Evolutionary conservation across 2,888 invertebrate species (phyloP).

Genomic region (Heliconius ethilla): DNA sequence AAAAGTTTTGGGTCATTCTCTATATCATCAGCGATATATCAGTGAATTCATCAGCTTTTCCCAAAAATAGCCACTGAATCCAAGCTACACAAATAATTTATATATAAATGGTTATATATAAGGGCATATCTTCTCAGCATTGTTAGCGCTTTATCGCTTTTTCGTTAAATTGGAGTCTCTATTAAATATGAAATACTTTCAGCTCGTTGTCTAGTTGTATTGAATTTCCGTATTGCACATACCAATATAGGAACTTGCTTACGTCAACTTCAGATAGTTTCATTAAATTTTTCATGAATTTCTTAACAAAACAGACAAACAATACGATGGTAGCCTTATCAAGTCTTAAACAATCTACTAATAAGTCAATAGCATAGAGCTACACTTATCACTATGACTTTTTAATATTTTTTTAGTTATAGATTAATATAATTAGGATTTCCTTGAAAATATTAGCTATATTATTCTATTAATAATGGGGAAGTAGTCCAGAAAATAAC

Average conservation of each 20-base stretch:
- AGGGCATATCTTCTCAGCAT: background rate
- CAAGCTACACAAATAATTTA: no score
- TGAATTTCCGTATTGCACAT: background rate
- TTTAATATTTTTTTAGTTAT: background rate
- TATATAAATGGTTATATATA: background rate
- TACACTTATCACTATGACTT: background rate
- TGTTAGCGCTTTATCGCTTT: no score
- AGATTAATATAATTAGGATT: background rate
- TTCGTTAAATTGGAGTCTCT: background rate
- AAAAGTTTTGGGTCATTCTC: conserved; percentile 1
- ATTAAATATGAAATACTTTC: background rate
- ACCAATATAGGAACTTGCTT: background rate
- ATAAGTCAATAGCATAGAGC: background rate
- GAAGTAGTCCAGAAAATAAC: conserved; percentile 6
- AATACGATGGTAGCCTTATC: no score
- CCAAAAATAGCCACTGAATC: background rate
- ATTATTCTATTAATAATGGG: background rate
- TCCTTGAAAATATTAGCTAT: background rate
- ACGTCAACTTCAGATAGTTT: background rate
- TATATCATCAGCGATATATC: background rate
- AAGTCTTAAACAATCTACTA: background rate
- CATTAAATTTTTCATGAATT: background rate
- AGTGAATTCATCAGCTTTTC: background rate
- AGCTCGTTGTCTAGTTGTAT: background rate
- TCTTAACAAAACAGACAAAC: no score